Conservation (phyloP, 2,113 vertebrate species). For the Cranoglanis bouderius region DNA sequence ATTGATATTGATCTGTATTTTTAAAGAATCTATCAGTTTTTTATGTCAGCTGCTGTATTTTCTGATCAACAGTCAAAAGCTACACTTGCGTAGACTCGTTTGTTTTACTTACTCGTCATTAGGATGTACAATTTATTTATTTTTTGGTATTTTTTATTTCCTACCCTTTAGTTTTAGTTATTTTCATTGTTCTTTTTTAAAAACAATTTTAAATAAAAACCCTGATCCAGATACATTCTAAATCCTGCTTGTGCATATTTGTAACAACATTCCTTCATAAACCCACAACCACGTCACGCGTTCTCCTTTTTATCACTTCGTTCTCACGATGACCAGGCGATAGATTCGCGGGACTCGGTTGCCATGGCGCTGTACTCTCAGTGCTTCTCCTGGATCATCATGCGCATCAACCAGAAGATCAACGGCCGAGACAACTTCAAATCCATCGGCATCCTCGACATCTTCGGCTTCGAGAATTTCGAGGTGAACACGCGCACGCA, state of each 20-base stretch:
- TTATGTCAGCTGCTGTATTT: not conserved
- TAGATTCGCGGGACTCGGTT: constrained; percentile 87
- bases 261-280: not conserved
- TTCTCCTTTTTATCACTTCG: not conserved
- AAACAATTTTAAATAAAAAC: not conserved
- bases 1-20: not conserved
- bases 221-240: not conserved
- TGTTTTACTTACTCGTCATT: not conserved
- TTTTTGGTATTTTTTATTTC: not conserved
- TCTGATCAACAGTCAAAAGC: not conserved
- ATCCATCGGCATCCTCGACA: constrained; percentile 93
- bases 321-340: constrained; percentile 72
- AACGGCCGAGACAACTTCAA: constrained; percentile 92
- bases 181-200: not conserved
- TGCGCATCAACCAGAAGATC: constrained; percentile 87
- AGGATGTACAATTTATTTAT: not conserved
- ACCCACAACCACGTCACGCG: not conserved
- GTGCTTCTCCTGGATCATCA: constrained; percentile 93
- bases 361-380: constrained; percentile 91
- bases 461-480: constrained; percentile 94
- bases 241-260: not conserved
- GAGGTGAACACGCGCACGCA: constrained; percentile 69
- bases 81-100: not conserved
- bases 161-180: not conserved
- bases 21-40: not conserved